Evolutionary conservation across 2,888 invertebrate species (phyloP), one percentile per base, ranked within the genome.

Genomic region (Pheosia gnoma): DNA sequence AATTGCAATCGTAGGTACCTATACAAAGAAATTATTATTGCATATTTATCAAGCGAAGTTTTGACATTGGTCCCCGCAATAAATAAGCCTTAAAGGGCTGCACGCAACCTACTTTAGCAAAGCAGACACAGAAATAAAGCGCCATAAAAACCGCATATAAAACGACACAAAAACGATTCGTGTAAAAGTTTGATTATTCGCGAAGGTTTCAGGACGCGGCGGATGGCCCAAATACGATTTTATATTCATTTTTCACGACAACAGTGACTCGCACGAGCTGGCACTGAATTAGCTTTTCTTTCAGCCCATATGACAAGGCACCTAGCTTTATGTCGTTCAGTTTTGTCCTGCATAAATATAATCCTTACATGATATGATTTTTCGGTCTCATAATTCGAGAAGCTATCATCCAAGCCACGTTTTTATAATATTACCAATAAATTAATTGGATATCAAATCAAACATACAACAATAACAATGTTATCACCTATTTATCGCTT

Each of bases 171-270:
- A 61, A 68, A 59, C 49, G 41, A 63, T 67, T 61, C 64, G 63
- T 59, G 69, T 71, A 72, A 79, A 82, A 80, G 70, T 76, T 77
- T 65, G 67, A 69, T 71, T 72, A 78, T 83, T 83, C 67, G 84
- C 83, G 68, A 84, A 81, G 78, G 77, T 81, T 80, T 74, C 74
- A 73, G 78, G 76, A 80, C 77, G 73, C 72, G 74, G 72, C 77
- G 81, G 82, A 78, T 86, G 90, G 84, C 91, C 90, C 86, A 84
- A 86, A 91, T 89, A 86, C 84, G 75, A 86, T 86, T 91, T 90
- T 89, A 90, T 91, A 90, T 91, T 89, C 87, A 93, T 93, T 93
- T 93, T 93, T 93, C 91, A 93, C 72, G 85, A 80, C 84, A 84
- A 88, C 90, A 89, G 91, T 75, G 90, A 86, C 91, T 87, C 80